phyloP scores from a whole-genome alignment of 1,140 invertebrate genomes.

The Ganaspis sp. region DNA sequence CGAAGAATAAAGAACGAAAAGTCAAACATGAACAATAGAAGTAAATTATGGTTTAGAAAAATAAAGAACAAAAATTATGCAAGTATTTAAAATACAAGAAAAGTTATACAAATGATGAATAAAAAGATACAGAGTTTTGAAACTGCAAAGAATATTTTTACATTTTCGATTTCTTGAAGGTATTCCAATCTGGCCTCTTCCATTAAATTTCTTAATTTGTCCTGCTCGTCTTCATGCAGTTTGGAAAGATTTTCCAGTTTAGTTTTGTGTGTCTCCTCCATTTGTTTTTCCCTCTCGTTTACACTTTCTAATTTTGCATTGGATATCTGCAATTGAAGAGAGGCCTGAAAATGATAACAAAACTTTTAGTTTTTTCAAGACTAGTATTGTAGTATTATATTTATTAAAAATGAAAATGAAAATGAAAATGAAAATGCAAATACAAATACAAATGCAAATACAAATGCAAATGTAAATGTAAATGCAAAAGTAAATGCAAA shows the following conservation, averaged over 20 bases:
- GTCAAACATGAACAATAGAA: too few species aligned
- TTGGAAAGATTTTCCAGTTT: slow-evolving; percentile 60
- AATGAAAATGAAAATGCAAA: too few species aligned
- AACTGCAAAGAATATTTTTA: slow-evolving; percentile 28
- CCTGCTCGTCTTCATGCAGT: slow-evolving; percentile 54
- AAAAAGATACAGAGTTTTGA: slow-evolving; percentile 34
- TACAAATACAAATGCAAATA: too few species aligned
- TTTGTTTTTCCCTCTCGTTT: slow-evolving; percentile 46
- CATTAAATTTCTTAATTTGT: slow-evolving; percentile 55
- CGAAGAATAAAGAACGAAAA: neutral
- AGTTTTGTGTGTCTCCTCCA: slow-evolving; percentile 54
- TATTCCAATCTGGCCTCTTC: slow-evolving; percentile 54
- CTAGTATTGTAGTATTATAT: too few species aligned
- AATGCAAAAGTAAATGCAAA: slow-evolving; percentile 11
- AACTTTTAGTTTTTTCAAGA: too few species aligned
- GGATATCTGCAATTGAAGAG: slow-evolving; percentile 37
- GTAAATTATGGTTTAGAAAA: too few species aligned
- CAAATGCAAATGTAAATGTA: neutral
- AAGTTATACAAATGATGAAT: too few species aligned
- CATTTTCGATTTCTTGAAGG: slow-evolving; percentile 60
- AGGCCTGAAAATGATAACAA: neutral
- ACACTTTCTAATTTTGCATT: slow-evolving; percentile 56
- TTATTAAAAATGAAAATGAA: neutral
- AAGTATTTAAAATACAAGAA: too few species aligned
- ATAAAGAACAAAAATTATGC: too few species aligned